Percentiles rank a stretch among this genome's conserved stretches.
phyloP scores from a whole-genome alignment of 2,113 vertebrate species.

The Cyanoliseus patagonus region DNA sequence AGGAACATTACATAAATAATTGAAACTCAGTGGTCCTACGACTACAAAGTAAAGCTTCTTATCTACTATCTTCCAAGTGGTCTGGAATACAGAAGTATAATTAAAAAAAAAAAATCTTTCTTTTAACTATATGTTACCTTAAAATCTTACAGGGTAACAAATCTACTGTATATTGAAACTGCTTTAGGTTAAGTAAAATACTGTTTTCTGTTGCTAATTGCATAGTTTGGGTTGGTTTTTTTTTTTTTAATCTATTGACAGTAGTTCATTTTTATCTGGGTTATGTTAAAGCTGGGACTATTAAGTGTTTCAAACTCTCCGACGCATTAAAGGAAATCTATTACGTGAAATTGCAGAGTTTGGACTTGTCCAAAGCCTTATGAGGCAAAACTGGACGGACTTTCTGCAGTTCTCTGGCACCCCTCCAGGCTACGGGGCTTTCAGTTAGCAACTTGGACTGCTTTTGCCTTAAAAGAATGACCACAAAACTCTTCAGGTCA shows the following conservation, averaged over 20 bases:
- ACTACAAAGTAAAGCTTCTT: neutral
- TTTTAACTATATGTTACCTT: neutral
- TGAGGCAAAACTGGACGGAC: neutral
- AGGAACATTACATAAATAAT: neutral
- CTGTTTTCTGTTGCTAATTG: neutral
- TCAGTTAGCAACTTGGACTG: neutral
- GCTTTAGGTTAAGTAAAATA: neutral
- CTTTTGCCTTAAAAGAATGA: neutral
- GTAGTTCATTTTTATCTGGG: neutral
- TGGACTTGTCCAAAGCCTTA: neutral
- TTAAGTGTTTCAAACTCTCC: neutral
- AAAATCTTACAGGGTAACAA: neutral
- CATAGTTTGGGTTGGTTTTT: neutral
- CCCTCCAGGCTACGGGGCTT: neutral
- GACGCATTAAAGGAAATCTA: neutral
- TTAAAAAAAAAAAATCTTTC: neutral
- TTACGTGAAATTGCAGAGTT: neutral
- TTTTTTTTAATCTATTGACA: neutral
- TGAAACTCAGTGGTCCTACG: neutral
- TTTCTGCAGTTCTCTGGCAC: neutral
- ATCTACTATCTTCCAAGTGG: fast-evolving
- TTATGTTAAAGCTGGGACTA: neutral
- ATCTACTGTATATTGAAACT: neutral
- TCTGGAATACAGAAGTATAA: neutral
- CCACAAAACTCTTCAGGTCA: neutral